Base-by-base conservation (phyloP, 1,140 invertebrate genomes). In the Macrosteles quadrilineatus region DNA sequence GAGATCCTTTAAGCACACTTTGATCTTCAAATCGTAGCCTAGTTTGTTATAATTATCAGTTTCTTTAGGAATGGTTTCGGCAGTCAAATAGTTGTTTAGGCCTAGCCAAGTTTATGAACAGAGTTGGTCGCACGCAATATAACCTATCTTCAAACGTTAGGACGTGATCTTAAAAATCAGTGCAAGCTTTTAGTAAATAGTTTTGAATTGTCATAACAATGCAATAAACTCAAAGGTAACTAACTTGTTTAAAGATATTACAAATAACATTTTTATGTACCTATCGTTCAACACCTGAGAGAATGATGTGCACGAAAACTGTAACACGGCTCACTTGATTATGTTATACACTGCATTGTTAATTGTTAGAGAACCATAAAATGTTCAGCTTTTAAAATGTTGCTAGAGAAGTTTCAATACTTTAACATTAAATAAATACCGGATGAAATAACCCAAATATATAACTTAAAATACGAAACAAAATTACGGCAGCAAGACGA, bases 311-410 rank as follows among this genome's bases (percentile, higher is more conserved):
- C 25, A 59, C 25, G 2, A 27, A 59, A 14, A 59, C 55, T 4
- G 55, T 25, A 27, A 59, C 55, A 59, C 55, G 27, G 55, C 55
- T 59, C 55, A 59, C 55, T 59, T 59, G 55, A 59, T 59, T 27
- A 59, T 30, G 6, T n/a, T 3, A 2, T 3, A 2, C 21, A 59
- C 55, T 27, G 55, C 55, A 59, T 59, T 59, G 55, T 59, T 59
- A 59, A 23, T 6, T 19, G 36, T 50, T 9, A n/a, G 47, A 19
- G 6, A 50, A 4, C 3, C n/a, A 6, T 23, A 50, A 19, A 19
- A 50, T 23, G 3, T 50, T 6, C 47, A 43, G 9, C 12, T 30
- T 4, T 2, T 59, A 59, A 59, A 59, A 53, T 17, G 36, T 43
- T 43, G 36, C 36, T 53, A 11, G 47, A 53, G 6, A 11, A 53